Base-by-base conservation (phyloP, 2,797 vertebrate species). In the Lophotriccus pileatus region DNA sequence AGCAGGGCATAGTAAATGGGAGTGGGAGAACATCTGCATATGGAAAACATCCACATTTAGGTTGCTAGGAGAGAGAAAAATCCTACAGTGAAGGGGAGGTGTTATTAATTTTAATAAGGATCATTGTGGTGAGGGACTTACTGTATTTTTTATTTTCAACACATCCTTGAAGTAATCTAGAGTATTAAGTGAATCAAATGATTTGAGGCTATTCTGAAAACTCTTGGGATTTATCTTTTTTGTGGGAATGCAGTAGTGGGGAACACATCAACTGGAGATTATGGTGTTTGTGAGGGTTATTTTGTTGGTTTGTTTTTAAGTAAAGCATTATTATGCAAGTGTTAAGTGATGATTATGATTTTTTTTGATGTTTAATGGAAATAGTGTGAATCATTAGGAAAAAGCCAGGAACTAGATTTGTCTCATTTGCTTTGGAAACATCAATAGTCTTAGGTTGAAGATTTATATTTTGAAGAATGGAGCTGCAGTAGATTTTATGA, bases 401-500 rank as follows among this genome's bases (percentile, higher is more conserved):
- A 87, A 91, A 37, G 20, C 32, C 66, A 75, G 27, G 78, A 84
- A 64, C 37, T 80, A 89, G 70, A 77, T 70, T 84, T 70, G 59
- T 25, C 46, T 87, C 1, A 30, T 68, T 97, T 73, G 20, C 44
- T 94, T 97, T 95, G 60, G 89, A 96, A 95, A 96, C 84, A 68
- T 4, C 67, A 49, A 19, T 94, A 93, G n/a, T 78, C 41, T 18
- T 74, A 62, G 46, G 41, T 62, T 94, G 74, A 89, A 63, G 62
- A 87, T 94, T 96, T 97, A 36, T 94, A 62, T 91, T 97, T 93
- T 64, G 90, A 89, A 85, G 75, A 89, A 77, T 93, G 85, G 59
- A 92, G 89, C 94, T 96, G 75, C 92, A 93, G 77, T 76, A 91
- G 91, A 93, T 95, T 97, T 96, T 95, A 84, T 84, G 92, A 96